These are phyloP conservation scores for Podiceps cristatus DNA, from an alignment of 2,113 vertebrate genomes.

Conservation along the genomic window DNA sequence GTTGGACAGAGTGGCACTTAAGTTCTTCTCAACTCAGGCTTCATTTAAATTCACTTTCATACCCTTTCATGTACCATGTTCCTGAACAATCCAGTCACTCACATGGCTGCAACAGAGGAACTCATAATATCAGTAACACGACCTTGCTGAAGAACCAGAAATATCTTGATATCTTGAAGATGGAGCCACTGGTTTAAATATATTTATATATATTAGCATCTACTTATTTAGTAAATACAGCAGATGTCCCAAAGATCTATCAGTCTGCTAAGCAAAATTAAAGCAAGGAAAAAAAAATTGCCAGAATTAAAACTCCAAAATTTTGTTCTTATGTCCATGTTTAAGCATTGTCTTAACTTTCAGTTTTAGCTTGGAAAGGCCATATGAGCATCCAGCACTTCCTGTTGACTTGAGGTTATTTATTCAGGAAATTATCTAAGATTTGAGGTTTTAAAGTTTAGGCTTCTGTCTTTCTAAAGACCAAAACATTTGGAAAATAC, in stretches of 20 bases:
- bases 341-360: background rate
- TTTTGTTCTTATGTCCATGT: background rate
- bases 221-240: background rate
- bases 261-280: background rate
- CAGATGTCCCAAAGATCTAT: background rate
- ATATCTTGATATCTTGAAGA: fast-evolving
- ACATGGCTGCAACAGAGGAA: background rate
- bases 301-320: background rate
- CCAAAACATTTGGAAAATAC: background rate
- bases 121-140: background rate
- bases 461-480: background rate
- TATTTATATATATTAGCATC: too few species aligned
- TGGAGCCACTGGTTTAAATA: background rate
- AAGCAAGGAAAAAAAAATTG: background rate
- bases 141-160: background rate
- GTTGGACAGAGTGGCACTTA: background rate
- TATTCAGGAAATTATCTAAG: background rate
- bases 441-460: background rate
- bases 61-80: background rate
- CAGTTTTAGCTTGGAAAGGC: background rate
- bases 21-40: background rate
- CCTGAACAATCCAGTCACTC: background rate
- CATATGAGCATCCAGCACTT: background rate
- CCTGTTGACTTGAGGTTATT: background rate
- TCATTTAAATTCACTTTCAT: background rate